Evolutionary conservation across 53 echinoderm and acorn worm species (phyloP).

Genomic region (Crossaster papposus): DNA sequence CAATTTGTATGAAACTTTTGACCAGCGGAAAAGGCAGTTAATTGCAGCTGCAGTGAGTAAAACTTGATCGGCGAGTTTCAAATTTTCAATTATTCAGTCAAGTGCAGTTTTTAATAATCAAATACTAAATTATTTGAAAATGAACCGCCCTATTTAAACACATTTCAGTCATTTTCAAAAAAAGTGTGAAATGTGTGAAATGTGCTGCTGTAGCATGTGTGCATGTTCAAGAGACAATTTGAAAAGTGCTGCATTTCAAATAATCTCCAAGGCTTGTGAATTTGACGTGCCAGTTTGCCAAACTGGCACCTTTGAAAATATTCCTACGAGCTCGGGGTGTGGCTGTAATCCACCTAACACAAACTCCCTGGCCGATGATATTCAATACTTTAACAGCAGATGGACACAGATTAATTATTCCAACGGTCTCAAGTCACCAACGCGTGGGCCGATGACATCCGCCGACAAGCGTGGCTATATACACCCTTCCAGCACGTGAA

Average conservation of each 20-base stretch:
- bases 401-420: constrained; percentile 17
- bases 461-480: not conserved
- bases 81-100: no score
- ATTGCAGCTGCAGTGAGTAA: no score
- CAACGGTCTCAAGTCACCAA: not conserved
- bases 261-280: not conserved
- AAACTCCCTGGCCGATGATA: not conserved
- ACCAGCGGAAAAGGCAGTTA: no score
- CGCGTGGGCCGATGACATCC: constrained; percentile 2
- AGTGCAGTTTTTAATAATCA: no score
- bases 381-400: constrained; percentile 12
- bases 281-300: not conserved
- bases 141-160: no score
- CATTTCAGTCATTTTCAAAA: not conserved
- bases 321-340: not conserved
- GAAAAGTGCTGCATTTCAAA: not conserved
- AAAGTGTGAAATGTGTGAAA: not conserved
- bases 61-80: no score
- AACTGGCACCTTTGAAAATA: not conserved
- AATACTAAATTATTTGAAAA: no score
- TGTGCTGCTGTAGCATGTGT: not conserved
- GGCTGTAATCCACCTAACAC: not conserved
- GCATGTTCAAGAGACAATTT: not conserved
- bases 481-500: not conserved
- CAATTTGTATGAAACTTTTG: no score